Base-by-base conservation (phyloP, 2,113 vertebrate species). In the Triplophysa rosa region DNA sequence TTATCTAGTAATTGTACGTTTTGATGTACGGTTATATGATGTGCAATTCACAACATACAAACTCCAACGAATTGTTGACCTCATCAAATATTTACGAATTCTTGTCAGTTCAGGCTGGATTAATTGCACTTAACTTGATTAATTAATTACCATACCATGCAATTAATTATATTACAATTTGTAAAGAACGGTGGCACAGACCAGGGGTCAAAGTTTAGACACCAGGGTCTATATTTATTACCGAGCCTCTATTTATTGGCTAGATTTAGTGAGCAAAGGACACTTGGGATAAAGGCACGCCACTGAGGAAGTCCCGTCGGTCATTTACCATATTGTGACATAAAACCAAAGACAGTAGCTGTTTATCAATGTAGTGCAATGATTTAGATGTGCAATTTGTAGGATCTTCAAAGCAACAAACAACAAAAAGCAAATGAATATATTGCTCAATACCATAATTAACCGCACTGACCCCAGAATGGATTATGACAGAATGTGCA, bases 191-290 rank as follows among this genome's bases (percentile, higher is more conserved):
- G 24, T 59, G 65, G 37, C 24, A 65, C 66, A 26, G 11, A 21
- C 65, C 11, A 74, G 29, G 79, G 17, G 71, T 54, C 24, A 58
- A 40, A 67, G 33, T 49, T 78, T 62, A 72, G 45, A 67, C 63
- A 40, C 47, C 40, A 75, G 26, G 61, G 33, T 63, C 42, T 13
- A 67, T 37, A 45, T 63, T 68, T n/a, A 76, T 29, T 63, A 17
- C 59, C 64, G 40, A n/a, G 65, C 9, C 78, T 65, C 8, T 65
- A 42, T 69, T 79, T 68, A 79, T 42, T 78, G 64, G 16, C 21
- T 61, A n/a, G n/a, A 61, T 79, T 45, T 68, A 78, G 49, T 56
- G 45, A 64, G 59, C 0, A 5, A 52, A 52, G 42, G 4, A 64
- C 59, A 47, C 73, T 64, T 47, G 73, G 73, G 73, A 65, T 49